A percentile compares a stretch with the other conserved stretches of the same genome.
These are phyloP conservation scores for Pentamera pediparva DNA, from an alignment of 53 echinoderm and acorn worm genomes.

Conservation along the genomic window DNA sequence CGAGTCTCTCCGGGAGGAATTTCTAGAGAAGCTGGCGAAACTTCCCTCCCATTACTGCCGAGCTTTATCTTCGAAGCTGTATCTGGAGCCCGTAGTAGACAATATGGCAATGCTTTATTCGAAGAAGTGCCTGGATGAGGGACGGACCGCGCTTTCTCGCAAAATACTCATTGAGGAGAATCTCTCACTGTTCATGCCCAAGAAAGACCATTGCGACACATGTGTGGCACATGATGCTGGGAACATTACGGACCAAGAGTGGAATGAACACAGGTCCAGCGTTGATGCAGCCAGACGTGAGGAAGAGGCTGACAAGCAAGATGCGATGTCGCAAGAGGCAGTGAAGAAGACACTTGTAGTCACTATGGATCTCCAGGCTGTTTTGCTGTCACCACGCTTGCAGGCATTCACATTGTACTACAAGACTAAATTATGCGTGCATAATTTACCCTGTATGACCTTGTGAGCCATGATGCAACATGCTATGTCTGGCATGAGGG, in stretches of 20 bases:
- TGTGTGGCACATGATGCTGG: constrained; percentile 35
- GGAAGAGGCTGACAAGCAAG: constrained; percentile 6
- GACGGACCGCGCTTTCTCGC: too few species aligned
- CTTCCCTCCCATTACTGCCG: constrained; percentile 42
- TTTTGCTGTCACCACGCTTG: too few species aligned
- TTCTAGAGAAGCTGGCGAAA: constrained; percentile 29
- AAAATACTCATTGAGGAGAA: not conserved
- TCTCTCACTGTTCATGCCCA: constrained; percentile 24
- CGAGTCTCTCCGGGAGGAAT: constrained; percentile 18
- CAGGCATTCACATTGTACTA: too few species aligned
- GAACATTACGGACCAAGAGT: constrained; percentile 23
- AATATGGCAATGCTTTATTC: not conserved
- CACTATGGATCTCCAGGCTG: constrained; percentile 35
- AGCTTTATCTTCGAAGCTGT: too few species aligned
- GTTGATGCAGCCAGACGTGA: constrained; percentile 27
- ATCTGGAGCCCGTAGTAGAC: constrained; percentile 1
- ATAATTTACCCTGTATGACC: constrained; percentile 32
- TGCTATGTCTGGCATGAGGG: constrained; percentile 38
- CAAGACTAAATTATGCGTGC: not conserved
- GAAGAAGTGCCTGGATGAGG: too few species aligned
- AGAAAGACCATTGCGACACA: constrained; percentile 39
- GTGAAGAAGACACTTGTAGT: constrained; percentile 19
- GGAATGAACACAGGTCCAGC: constrained; percentile 12
- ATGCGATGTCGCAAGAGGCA: constrained; percentile 2
- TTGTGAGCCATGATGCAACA: constrained; percentile 19